Evolutionary conservation across 2,113 vertebrate species (phyloP).

Genomic region (Anarrhichthys ocellatus): DNA sequence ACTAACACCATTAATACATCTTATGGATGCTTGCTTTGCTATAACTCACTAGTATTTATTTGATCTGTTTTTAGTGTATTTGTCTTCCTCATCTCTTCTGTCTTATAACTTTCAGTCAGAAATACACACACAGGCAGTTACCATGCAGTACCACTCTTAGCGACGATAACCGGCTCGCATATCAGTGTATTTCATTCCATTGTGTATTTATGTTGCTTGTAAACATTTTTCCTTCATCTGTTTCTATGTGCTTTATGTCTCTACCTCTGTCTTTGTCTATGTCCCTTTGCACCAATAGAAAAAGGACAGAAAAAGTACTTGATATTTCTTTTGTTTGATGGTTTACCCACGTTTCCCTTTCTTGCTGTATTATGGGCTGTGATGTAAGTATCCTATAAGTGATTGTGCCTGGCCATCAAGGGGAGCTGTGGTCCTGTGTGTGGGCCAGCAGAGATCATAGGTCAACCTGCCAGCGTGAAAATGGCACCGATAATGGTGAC

Average conservation of each 20-base stretch:
- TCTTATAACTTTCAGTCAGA: no score
- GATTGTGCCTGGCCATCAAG: conserved; percentile 14
- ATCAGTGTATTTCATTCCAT: no score
- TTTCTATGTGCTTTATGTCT: not conserved
- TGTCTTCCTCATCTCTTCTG: no score
- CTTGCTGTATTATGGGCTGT: not conserved
- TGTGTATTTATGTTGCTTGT: no score
- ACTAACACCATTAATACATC: not conserved
- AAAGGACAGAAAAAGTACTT: not conserved
- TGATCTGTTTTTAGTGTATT: no score
- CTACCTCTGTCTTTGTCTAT: not conserved
- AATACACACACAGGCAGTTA: no score
- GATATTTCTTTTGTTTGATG: not conserved
- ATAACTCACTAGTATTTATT: not conserved
- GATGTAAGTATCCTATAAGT: conserved; percentile 3
- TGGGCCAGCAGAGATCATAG: conserved; percentile 46
- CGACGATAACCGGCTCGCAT: not conserved
- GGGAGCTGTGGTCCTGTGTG: conserved; percentile 7
- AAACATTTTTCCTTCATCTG: not conserved
- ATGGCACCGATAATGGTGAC: conserved; percentile 45
- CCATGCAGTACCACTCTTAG: not conserved
- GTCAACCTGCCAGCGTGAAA: conserved; percentile 54
- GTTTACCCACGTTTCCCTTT: not conserved
- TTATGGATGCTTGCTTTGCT: not conserved
- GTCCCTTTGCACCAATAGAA: not conserved